phyloP scores from a whole-genome alignment of 2,888 invertebrate genomes.

The Galerucella pusilla region DNA sequence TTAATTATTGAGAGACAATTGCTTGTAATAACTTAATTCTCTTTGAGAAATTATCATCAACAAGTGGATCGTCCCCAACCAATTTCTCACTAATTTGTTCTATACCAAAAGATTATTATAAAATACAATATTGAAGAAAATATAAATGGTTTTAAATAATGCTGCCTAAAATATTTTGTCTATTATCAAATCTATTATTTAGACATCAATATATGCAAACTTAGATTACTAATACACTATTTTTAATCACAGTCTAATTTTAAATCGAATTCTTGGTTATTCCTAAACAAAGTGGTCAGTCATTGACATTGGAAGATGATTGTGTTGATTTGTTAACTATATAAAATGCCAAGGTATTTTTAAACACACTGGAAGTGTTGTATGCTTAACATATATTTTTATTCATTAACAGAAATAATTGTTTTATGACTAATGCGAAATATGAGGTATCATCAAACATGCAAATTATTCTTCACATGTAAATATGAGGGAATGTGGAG shows the following conservation, averaged over 20 bases:
- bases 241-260: conserved; percentile 6
- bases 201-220: background rate
- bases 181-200: conserved; percentile 2
- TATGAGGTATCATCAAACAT: background rate
- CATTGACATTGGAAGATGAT: conserved; percentile 10
- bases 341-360: conserved; percentile 12
- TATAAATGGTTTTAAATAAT: too few relatives aligned
- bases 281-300: conserved; percentile 2
- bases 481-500: background rate
- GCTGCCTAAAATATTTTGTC: background rate
- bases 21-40: too few relatives aligned
- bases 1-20: background rate
- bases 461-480: background rate
- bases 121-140: too few relatives aligned
- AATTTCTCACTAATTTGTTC: too few relatives aligned
- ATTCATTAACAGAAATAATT: background rate
- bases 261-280: background rate
- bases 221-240: background rate
- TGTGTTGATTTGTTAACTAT: conserved; percentile 7
- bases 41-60: background rate
- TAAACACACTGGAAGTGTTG: background rate
- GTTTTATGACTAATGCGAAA: background rate
- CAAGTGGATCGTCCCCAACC: background rate
- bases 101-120: too few relatives aligned
- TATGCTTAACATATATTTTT: background rate